phyloP scores from a whole-genome alignment of 2,797 vertebrate genomes.

The Takifugu ocellatus region DNA sequence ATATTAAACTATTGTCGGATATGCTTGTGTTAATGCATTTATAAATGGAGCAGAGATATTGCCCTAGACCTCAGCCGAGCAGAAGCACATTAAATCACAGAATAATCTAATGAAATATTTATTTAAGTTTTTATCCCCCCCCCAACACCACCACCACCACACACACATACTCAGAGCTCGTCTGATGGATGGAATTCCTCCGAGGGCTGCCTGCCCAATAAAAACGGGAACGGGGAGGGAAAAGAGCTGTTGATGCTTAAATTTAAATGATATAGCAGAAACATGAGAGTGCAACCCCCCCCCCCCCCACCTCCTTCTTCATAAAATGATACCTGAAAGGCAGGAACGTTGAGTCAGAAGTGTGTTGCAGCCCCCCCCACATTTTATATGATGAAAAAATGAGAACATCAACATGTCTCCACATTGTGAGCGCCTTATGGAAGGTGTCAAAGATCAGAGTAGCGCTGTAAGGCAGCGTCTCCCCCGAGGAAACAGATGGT shows the following conservation, averaged over 20 bases:
- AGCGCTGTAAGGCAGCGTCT: conserved; percentile 59
- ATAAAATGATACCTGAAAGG: conserved; percentile 23
- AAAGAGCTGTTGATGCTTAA: conserved; percentile 24
- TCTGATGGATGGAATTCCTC: conserved; percentile 54
- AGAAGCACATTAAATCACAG: conserved; percentile 70
- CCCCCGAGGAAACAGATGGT: conserved; percentile 69
- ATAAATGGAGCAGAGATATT: conserved; percentile 70
- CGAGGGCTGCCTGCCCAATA: conserved; percentile 31
- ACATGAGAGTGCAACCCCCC: conserved; percentile 16
- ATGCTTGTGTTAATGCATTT: conserved; percentile 74
- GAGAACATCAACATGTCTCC: conserved; percentile 40
- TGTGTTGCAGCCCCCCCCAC: conserved; percentile 15
- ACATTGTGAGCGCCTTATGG: conserved; percentile 50
- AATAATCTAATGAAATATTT: conserved; percentile 76
- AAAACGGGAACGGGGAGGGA: conserved; percentile 22
- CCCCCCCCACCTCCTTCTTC: not conserved
- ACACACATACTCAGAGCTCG: conserved; percentile 12
- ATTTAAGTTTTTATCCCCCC: conserved; percentile 58
- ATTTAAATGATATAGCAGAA: conserved; percentile 16
- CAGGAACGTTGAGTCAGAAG: conserved; percentile 22
- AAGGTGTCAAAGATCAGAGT: conserved; percentile 62
- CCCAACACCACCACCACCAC: not conserved
- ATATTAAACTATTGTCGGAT: conserved; percentile 60
- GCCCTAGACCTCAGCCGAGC: conserved; percentile 58
- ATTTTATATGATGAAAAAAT: conserved; percentile 29